Conservation (phyloP, 2,888 invertebrate species). For the Tridacna crocea region DNA sequence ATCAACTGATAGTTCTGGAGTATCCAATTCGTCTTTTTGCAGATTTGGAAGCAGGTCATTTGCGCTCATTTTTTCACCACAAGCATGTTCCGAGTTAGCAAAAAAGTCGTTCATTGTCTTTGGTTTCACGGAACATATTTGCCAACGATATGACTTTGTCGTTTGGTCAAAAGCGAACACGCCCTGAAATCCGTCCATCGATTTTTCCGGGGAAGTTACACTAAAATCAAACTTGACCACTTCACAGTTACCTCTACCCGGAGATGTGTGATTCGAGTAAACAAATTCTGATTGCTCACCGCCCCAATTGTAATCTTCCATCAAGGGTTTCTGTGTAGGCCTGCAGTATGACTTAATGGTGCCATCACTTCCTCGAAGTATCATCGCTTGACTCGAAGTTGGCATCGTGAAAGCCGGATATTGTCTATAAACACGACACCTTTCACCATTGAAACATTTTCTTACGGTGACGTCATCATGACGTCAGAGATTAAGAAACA, state of each 20-base stretch:
- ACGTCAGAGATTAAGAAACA: too few species aligned
- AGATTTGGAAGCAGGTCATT: neutral
- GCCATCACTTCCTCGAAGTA: constrained; percentile 45
- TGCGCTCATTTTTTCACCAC: neutral
- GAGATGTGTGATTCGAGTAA: neutral
- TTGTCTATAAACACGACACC: too few species aligned
- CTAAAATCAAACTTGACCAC: constrained; percentile 54
- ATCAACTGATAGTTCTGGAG: constrained; percentile 17
- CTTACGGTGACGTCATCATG: too few species aligned
- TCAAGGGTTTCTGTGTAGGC: neutral
- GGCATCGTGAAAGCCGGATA: constrained; percentile 37
- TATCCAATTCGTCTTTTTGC: neutral
- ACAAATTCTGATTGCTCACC: neutral
- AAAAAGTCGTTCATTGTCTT: constrained; percentile 7
- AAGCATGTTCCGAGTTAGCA: neutral
- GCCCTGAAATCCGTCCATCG: constrained; percentile 48
- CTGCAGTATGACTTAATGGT: neutral
- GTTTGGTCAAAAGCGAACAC: constrained; percentile 50
- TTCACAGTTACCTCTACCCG: constrained; percentile 34
- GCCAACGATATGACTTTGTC: constrained; percentile 50
- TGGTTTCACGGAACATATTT: constrained; percentile 38
- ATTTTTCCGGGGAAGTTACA: constrained; percentile 21
- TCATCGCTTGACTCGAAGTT: constrained; percentile 62
- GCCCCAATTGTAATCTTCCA: neutral
- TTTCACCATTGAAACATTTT: too few species aligned